Evolutionary conservation across 2,888 invertebrate species (phyloP).

Genomic region (Leptinotarsa juncta): DNA sequence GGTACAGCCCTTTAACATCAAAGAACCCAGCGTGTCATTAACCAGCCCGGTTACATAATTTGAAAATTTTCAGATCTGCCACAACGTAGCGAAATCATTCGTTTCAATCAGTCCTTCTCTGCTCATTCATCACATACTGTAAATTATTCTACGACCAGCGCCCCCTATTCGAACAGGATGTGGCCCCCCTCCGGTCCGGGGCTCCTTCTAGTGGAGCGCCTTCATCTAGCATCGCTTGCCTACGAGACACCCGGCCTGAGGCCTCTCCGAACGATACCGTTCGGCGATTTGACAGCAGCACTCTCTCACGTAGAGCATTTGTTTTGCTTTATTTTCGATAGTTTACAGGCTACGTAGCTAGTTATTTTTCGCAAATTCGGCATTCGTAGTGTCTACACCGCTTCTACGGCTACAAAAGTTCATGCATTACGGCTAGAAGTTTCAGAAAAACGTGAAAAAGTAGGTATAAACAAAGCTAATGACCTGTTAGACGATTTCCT

Average conservation of each 20-base stretch:
- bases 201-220: slow-evolving; percentile 52
- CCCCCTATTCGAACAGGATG: slow-evolving; percentile 55
- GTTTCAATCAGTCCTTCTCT: neutral
- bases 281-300: slow-evolving; percentile 37
- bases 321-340: slow-evolving; percentile 33
- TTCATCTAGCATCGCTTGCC: slow-evolving; percentile 35
- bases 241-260: slow-evolving; percentile 40
- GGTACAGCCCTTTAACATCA: slow-evolving; percentile 11
- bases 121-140: slow-evolving; percentile 17
- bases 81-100: neutral
- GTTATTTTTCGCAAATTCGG: slow-evolving; percentile 22
- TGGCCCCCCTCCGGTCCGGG: slow-evolving; percentile 63
- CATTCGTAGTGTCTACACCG: slow-evolving; percentile 11
- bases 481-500: slow-evolving; percentile 67
- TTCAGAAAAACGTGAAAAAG: slow-evolving; percentile 42
- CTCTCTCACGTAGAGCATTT: slow-evolving; percentile 34
- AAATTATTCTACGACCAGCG: slow-evolving; percentile 51
- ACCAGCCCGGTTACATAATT: slow-evolving; percentile 9
- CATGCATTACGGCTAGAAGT: slow-evolving; percentile 38
- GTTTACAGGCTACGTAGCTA: slow-evolving; percentile 22
- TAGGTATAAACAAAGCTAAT: slow-evolving; percentile 65
- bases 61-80: neutral
- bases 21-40: neutral
- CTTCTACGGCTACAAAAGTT: slow-evolving; percentile 35
- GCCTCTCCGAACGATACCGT: slow-evolving; percentile 27